These are phyloP conservation scores for Endomychus coccineus DNA, from an alignment of 2,888 invertebrate genomes.

Conservation along the genomic window DNA sequence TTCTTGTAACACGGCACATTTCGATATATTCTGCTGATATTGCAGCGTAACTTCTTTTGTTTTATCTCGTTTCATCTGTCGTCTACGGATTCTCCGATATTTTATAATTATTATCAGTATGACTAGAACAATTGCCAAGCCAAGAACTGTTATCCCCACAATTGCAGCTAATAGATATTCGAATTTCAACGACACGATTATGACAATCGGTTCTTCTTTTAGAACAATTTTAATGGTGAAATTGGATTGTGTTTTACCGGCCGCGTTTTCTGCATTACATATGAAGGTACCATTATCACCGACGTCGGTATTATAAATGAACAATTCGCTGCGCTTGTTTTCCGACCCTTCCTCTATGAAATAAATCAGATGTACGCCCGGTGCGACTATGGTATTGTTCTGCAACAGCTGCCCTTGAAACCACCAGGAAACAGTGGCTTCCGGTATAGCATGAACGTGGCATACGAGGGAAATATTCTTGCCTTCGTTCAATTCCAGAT, in stretches of 20 bases:
- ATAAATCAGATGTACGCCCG: slow-evolving; percentile 61
- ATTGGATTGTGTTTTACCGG: slow-evolving; percentile 70
- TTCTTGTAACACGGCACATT: not conserved
- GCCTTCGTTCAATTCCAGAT: slow-evolving; percentile 70
- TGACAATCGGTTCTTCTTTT: slow-evolving; percentile 64
- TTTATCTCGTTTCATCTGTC: slow-evolving; percentile 50
- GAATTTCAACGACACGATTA: slow-evolving; percentile 55
- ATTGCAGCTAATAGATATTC: slow-evolving; percentile 63
- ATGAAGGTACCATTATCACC: slow-evolving; percentile 82
- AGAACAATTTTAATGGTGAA: slow-evolving; percentile 72
- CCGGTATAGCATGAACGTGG: slow-evolving; percentile 72
- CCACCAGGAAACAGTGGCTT: slow-evolving; percentile 75
- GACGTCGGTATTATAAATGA: slow-evolving; percentile 66
- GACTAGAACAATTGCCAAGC: slow-evolving; percentile 57
- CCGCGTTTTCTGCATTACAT: slow-evolving; percentile 78
- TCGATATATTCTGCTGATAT: slow-evolving; percentile 36
- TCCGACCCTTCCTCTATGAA: slow-evolving; percentile 62
- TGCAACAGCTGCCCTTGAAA: slow-evolving; percentile 74
- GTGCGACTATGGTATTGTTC: slow-evolving; percentile 63
- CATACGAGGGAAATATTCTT: slow-evolving; percentile 76
- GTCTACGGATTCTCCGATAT: slow-evolving; percentile 30
- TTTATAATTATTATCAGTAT: slow-evolving; percentile 55
- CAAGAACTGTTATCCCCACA: slow-evolving; percentile 55
- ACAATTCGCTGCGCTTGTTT: slow-evolving; percentile 70
- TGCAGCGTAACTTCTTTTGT: too few relatives aligned